Evolutionary conservation across 2,113 vertebrate species (phyloP).

Genomic region (Pomatostomus ruficeps): DNA sequence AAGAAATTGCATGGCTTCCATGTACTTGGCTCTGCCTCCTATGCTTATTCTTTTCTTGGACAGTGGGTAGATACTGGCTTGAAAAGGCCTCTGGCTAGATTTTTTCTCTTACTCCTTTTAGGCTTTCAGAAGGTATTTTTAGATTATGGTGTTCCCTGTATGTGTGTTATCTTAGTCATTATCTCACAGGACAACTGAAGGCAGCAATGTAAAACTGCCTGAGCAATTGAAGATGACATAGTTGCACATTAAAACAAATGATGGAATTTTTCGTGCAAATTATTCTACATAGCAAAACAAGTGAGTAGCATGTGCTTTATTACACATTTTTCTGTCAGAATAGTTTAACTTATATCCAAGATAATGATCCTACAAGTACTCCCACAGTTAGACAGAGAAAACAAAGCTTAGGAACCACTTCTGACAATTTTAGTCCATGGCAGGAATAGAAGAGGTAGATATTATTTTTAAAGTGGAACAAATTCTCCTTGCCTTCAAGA

Average conservation of each 20-base stretch:
- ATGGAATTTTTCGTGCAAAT: neutral
- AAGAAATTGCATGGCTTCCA: neutral
- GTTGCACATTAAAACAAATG: neutral
- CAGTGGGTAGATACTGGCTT: neutral
- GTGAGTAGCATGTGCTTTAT: neutral
- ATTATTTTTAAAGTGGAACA: neutral
- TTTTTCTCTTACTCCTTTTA: neutral
- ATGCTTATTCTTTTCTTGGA: neutral
- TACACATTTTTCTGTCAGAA: neutral
- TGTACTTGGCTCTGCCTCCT: neutral
- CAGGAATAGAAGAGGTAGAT: neutral
- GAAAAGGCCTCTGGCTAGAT: neutral
- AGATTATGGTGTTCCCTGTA: neutral
- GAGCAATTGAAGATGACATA: neutral
- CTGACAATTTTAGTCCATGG: neutral
- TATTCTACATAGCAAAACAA: neutral
- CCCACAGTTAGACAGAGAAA: neutral
- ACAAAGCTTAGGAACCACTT: neutral
- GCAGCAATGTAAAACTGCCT: neutral
- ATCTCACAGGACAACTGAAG: neutral
- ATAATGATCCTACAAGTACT: neutral
- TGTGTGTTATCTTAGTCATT: neutral
- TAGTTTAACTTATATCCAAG: neutral
- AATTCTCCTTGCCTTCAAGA: neutral
- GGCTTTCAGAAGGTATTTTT: neutral